Conservation (phyloP, 2,888 invertebrate species). For the Unio pictorum region DNA sequence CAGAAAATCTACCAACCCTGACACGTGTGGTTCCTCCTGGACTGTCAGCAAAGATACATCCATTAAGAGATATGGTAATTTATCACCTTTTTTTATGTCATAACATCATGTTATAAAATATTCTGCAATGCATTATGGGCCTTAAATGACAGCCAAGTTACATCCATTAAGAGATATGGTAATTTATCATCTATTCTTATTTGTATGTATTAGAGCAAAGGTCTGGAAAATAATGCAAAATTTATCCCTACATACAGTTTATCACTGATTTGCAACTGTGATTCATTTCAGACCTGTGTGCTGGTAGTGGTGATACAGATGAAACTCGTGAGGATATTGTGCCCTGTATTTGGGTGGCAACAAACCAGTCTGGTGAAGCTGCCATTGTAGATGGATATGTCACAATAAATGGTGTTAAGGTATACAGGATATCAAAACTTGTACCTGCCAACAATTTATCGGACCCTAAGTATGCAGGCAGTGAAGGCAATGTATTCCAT, state of each 20-base stretch:
- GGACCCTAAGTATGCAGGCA: slow-evolving; percentile 4
- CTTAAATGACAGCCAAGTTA: too few relatives aligned
- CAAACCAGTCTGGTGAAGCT: slow-evolving; percentile 30
- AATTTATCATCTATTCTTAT: too few relatives aligned
- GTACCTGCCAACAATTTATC: slow-evolving; percentile 15
- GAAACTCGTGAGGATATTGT: slow-evolving; percentile 24
- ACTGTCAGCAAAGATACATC: slow-evolving; percentile 14
- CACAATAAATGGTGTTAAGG: slow-evolving; percentile 15
- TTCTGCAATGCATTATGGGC: too few relatives aligned
- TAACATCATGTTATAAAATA: too few relatives aligned
- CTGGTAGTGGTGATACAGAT: slow-evolving; percentile 24
- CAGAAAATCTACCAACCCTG: slow-evolving; percentile 12
- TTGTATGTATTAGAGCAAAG: too few relatives aligned
- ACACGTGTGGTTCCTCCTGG: slow-evolving; percentile 14
- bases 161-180: too few relatives aligned
- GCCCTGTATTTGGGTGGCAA: slow-evolving; percentile 38
- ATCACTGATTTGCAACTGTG: not conserved
- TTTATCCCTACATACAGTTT: too few relatives aligned
- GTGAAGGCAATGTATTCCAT: slow-evolving; percentile 24
- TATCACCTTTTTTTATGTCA: not conserved
- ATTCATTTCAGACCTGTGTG: slow-evolving; percentile 36
- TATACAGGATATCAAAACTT: slow-evolving; percentile 27
- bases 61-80: slow-evolving; percentile 22
- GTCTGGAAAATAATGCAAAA: too few relatives aligned
- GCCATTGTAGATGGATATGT: slow-evolving; percentile 30